A percentile compares a stretch with the other conserved stretches of the same genome.
Conservation (phyloP, 2,888 invertebrate genomes). For the Drosophila falleni region DNA sequence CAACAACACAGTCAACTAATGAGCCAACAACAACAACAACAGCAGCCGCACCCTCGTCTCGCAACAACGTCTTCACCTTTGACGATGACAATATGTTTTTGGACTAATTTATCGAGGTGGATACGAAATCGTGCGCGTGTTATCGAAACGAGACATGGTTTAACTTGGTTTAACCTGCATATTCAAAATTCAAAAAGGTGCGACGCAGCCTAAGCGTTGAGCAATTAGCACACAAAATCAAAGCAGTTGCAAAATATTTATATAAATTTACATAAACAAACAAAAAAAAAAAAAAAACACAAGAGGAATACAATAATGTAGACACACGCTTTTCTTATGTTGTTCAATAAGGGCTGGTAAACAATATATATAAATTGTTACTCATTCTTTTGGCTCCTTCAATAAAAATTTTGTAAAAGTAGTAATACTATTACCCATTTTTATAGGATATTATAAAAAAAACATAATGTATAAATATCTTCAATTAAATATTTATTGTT, state of each 20-base stretch:
- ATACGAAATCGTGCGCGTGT: too few species aligned
- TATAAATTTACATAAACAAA: conserved; percentile 41
- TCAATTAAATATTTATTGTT: conserved; percentile 54
- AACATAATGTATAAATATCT: conserved; percentile 36
- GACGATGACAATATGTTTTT: conserved; percentile 85
- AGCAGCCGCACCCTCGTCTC: conserved; percentile 35
- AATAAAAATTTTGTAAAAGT: conserved; percentile 38
- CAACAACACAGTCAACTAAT: conserved; percentile 10
- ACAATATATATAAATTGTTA: conserved; percentile 32
- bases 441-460: conserved; percentile 35
- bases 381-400: conserved; percentile 20
- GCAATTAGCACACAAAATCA: conserved; percentile 40
- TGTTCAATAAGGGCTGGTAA: conserved; percentile 56
- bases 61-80: conserved; percentile 82
- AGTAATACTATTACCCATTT: conserved; percentile 27
- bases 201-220: conserved; percentile 26
- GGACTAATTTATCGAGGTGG: conserved; percentile 69
- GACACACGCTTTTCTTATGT: conserved; percentile 61
- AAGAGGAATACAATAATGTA: conserved; percentile 21
- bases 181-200: conserved; percentile 71
- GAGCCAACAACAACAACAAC: conserved; percentile 21
- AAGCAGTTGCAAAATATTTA: conserved; percentile 57
- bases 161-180: conserved; percentile 35
- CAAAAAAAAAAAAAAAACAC: conserved; percentile 10
- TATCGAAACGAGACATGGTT: neutral